Evolutionary conservation across 2,888 invertebrate species (phyloP).

Genomic region (Volucella bombylans): DNA sequence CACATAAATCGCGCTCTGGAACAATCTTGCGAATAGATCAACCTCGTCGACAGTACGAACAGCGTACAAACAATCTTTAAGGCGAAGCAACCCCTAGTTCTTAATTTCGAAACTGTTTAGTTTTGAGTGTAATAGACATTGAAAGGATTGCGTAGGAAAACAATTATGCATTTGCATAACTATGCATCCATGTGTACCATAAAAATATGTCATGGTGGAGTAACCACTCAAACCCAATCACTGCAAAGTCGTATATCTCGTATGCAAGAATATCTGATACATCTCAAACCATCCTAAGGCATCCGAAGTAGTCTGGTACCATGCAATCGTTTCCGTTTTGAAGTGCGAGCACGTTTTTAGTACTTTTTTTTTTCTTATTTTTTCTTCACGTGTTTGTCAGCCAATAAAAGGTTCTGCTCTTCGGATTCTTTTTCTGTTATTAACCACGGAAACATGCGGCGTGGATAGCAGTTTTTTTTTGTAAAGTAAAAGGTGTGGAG

Average conservation of each 20-base stretch:
- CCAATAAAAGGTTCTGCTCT: conserved; percentile 38
- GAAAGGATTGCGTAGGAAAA: not conserved
- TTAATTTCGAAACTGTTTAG: not conserved
- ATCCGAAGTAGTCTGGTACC: conserved; percentile 33
- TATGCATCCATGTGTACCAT: conserved; percentile 27
- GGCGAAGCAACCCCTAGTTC: conserved; percentile 2
- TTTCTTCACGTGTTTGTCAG: conserved; percentile 52
- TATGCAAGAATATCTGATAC: conserved; percentile 12
- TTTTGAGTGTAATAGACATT: conserved; percentile 27
- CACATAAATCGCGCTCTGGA: not conserved
- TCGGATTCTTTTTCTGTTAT: conserved; percentile 17
- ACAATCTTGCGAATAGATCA: not conserved
- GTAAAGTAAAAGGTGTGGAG: not conserved
- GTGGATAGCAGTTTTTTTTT: not conserved
- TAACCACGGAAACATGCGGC: conserved; percentile 22
- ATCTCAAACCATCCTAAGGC: not conserved
- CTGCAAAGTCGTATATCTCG: not conserved
- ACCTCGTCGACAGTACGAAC: not conserved
- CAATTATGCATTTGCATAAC: no score
- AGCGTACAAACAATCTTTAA: not conserved
- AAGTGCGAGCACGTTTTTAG: conserved; percentile 50
- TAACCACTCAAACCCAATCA: conserved; percentile 15
- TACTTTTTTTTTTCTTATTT: conserved; percentile 11
- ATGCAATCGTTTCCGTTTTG: conserved; percentile 24
- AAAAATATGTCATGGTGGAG: conserved; percentile 6